Evolutionary conservation across 2,888 invertebrate species (phyloP), one percentile per base, ranked within the genome.

Genomic region (Sepiola atlantica): DNA sequence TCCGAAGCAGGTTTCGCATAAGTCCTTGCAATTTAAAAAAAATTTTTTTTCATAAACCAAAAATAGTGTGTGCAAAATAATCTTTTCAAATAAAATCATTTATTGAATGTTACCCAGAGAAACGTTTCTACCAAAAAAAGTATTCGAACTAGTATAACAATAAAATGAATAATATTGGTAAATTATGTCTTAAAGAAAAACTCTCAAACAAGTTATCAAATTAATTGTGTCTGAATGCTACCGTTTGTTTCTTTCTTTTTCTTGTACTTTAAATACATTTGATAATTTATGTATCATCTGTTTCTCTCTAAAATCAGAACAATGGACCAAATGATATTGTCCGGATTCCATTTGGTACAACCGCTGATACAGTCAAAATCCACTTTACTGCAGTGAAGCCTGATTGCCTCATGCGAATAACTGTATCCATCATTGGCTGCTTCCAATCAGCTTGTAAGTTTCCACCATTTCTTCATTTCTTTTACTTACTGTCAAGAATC

Each of bases 291-390:
- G 32, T 91, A 35, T 32, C 35, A 21, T 91, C 21, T 91, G 35
- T 35, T 35, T 91, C 20, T 54, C 18, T 91, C 3, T 91, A 54
- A 45, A 91, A 28, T 35, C 54, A 91, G 91, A 91, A 91, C 54
- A 91, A 91, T 91, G 91, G 24, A 91, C 35, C 35, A 54, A 21
- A 91, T 18, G 91, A 91, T 28, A 45, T 91, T 91, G 91, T 91
- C 35, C 35, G 54, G 54, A 91, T 91, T 91, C 91, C 91, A 35
- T 91, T 91, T 91, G 91, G 91, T 45, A 91, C 91, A 45, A 91
- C 91, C 21, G 35, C 91, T 24, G 35, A 20, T n/a, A 91, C 45
- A 45, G 28, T 91, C 45, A 91, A 91, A 20, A 91, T 91, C 91
- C 91, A 91, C 35, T 91, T 91, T 91, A 91, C 24, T 35, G 35